These are phyloP conservation scores for Cossypha heuglini DNA, from an alignment of 2,797 vertebrate genomes.

Conservation along the genomic window DNA sequence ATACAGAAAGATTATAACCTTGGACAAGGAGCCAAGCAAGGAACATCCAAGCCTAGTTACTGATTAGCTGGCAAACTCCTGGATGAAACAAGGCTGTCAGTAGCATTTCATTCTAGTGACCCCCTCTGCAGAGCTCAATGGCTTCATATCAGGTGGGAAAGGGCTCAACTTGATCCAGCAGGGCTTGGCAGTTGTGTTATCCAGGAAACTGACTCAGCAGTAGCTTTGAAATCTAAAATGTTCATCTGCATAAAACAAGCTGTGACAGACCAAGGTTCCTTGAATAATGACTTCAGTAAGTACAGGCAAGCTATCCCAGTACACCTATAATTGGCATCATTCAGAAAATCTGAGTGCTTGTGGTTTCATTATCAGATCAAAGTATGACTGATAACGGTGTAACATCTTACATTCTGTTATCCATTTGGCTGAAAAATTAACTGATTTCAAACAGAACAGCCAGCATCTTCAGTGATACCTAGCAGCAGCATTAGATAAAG, in stretches of 20 bases:
- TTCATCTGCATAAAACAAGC: background rate
- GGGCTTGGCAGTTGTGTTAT: background rate
- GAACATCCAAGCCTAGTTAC: background rate
- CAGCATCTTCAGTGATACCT: background rate
- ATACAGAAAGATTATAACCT: background rate
- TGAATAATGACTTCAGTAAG: background rate
- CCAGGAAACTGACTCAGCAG: background rate
- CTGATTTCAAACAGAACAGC: background rate
- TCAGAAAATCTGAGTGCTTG: background rate
- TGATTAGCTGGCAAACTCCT: background rate
- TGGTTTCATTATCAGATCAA: background rate
- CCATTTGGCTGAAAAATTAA: background rate
- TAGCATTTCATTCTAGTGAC: background rate
- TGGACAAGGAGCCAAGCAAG: background rate
- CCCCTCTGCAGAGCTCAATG: background rate
- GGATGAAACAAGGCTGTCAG: background rate
- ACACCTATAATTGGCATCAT: background rate
- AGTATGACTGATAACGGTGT: background rate
- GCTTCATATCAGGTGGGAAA: background rate
- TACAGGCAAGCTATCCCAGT: background rate
- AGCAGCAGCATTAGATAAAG: background rate
- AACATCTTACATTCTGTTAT: background rate
- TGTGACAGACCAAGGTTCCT: background rate
- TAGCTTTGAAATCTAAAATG: background rate
- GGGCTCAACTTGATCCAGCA: background rate